Base-by-base conservation (phyloP, 2,797 vertebrate genomes). In the Coregonus suidteri region DNA sequence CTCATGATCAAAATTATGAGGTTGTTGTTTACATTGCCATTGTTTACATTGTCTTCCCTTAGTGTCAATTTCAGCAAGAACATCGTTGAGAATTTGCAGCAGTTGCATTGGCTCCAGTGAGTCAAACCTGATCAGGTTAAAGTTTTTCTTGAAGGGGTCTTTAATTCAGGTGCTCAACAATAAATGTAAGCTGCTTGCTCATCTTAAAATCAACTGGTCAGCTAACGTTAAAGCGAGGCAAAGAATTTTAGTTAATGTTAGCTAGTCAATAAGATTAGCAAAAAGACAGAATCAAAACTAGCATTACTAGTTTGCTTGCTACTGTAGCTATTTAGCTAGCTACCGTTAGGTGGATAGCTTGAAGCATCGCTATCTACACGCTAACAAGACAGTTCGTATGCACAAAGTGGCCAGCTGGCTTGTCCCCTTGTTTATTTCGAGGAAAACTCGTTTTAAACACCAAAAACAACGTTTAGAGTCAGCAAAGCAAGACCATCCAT, bases 81-180 rank as follows among this genome's bases (percentile, higher is more conserved):
- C 96, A 84, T 99, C 98, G 76, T 90, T 99, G 76, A 99, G 93
- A 84, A 96, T 91, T 91, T 99, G 98, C 85, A 98, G 93, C 70
- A 99, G 93, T 81, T 98, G 97, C 94, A 94, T 89, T 34, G 98
- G 93, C 82, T 99, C 97, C 65, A 98, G 89, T 0, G 97, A 99
- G 91, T 99, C 98, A 87, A 99, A 99, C 0, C 96, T 97, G 88
- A 99, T 98, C 78, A 99, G 91, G 81, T 98, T 99, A 73, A 97
- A 96, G 89, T 87, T 99, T 90, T 96, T 99, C 93, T 91, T 97
- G 88, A 99, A 99, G 11, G 98, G 98, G 0, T 98, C 98, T 83
- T 92, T 96, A 25, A 91, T 96, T 98, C 52, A 99, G 95, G 84
- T 96, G 96, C 75, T 98, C 98, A 75, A 99, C 97, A 77, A 99